phyloP scores from a whole-genome alignment of 2,797 vertebrate genomes.

The Anisognathus igniventris region DNA sequence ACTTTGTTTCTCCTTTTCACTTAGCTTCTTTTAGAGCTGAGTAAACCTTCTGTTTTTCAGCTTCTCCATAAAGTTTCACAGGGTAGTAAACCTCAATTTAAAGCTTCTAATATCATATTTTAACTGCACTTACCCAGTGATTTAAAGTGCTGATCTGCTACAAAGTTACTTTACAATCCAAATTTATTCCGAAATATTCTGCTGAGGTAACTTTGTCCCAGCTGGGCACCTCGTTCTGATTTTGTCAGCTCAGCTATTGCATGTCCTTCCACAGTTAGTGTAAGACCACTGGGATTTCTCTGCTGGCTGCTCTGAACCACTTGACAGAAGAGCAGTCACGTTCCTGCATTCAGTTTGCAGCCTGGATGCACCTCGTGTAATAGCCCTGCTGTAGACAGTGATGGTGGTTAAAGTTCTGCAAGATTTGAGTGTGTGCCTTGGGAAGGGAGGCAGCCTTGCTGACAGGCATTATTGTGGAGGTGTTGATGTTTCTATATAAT shows the following conservation, averaged over 20 bases:
- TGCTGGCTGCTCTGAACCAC: not conserved
- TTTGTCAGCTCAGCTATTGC: slow-evolving; percentile 24
- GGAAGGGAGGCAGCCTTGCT: not conserved
- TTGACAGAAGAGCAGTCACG: not conserved
- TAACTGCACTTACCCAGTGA: not conserved
- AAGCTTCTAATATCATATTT: not conserved
- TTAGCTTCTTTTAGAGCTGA: not conserved
- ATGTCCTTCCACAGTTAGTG: not conserved
- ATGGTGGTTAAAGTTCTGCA: not conserved
- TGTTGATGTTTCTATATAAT: not conserved
- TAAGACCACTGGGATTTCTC: slow-evolving; percentile 15
- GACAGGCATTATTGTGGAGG: not conserved
- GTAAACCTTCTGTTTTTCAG: not conserved
- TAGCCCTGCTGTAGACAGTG: not conserved
- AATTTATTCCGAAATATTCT: slow-evolving; percentile 7
- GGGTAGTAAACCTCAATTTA: not conserved
- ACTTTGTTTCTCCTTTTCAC: not conserved
- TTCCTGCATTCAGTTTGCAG: not conserved
- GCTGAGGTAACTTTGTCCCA: slow-evolving; percentile 24
- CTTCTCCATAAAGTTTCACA: not conserved
- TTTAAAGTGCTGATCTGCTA: not conserved
- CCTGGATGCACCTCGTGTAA: not conserved
- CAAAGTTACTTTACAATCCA: not conserved
- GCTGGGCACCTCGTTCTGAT: not conserved
- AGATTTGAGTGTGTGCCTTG: not conserved